phyloP scores from a whole-genome alignment of 1,140 invertebrate genomes.

The Drosophila fuyamai region DNA sequence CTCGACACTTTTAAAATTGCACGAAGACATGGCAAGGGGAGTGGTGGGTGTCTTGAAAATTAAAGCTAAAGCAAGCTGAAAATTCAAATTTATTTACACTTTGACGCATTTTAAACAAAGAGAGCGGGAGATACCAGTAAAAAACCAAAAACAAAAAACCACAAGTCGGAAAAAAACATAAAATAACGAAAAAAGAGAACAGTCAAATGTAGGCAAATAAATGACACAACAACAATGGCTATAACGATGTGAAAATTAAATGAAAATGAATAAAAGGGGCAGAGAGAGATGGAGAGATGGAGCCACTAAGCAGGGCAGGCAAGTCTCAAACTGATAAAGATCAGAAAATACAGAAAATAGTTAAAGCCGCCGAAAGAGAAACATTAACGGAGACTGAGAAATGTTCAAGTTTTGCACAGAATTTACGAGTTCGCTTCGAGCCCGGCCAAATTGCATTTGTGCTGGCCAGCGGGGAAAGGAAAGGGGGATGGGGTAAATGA shows the following conservation, averaged over 20 bases:
- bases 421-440: constrained; percentile 64
- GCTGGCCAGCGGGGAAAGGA: background rate
- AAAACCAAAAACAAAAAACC: constrained; percentile 20
- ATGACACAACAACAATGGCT: constrained; percentile 69
- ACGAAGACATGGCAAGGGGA: background rate
- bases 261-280: constrained; percentile 62
- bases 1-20: constrained; percentile 49
- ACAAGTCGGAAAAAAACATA: constrained; percentile 20
- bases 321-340: constrained; percentile 67
- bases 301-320: constrained; percentile 58
- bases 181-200: constrained; percentile 47
- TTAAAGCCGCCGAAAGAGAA: constrained; percentile 23
- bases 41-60: constrained; percentile 42
- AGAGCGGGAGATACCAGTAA: constrained; percentile 46
- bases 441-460: constrained; percentile 67
- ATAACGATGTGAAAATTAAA: constrained; percentile 82
- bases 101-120: constrained; percentile 82
- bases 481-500: constrained; percentile 40
- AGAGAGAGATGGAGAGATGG: background rate
- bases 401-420: constrained; percentile 74
- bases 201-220: constrained; percentile 76
- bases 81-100: constrained; percentile 83
- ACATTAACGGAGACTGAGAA: constrained; percentile 46
- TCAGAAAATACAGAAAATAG: constrained; percentile 47
- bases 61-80: constrained; percentile 82